These are phyloP conservation scores for Raja brachyura DNA, from an alignment of 2,113 vertebrate genomes.

Conservation along the genomic window DNA sequence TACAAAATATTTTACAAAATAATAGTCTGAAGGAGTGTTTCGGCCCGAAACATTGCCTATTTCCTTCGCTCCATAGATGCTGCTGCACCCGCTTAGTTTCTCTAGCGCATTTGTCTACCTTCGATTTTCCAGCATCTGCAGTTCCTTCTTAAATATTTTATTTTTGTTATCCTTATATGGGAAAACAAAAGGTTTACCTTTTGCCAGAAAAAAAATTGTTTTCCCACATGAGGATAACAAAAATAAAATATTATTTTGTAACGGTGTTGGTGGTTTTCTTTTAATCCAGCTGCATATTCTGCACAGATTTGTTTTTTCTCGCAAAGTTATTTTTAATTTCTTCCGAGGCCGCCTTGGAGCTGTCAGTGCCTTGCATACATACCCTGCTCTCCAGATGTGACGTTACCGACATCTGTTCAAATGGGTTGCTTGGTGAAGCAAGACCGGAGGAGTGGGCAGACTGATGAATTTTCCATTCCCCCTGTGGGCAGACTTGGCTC, in stretches of 20 bases:
- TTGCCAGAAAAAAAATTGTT: too few relatives aligned
- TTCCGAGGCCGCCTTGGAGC: not conserved
- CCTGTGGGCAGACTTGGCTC: not conserved
- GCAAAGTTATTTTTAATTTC: not conserved
- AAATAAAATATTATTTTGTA: too few relatives aligned
- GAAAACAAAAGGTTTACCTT: not conserved
- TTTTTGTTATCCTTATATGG: not conserved
- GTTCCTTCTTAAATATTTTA: too few relatives aligned
- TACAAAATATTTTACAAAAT: too few relatives aligned
- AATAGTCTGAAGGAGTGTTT: too few relatives aligned
- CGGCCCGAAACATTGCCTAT: too few relatives aligned
- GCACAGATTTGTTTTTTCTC: not conserved
- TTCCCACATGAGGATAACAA: too few relatives aligned
- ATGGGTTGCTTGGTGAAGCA: not conserved
- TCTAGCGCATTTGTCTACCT: too few relatives aligned
- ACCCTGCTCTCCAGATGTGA: not conserved
- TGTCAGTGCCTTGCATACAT: too few relatives aligned
- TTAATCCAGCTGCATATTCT: not conserved
- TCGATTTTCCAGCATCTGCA: too few relatives aligned
- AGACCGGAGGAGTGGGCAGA: not conserved
- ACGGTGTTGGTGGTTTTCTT: not conserved
- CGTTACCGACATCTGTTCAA: not conserved
- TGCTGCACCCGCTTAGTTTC: too few relatives aligned
- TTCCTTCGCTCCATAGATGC: too few relatives aligned
- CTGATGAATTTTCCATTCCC: not conserved